Base-by-base conservation (phyloP, 2,888 invertebrate species). In the Elegia similella region DNA sequence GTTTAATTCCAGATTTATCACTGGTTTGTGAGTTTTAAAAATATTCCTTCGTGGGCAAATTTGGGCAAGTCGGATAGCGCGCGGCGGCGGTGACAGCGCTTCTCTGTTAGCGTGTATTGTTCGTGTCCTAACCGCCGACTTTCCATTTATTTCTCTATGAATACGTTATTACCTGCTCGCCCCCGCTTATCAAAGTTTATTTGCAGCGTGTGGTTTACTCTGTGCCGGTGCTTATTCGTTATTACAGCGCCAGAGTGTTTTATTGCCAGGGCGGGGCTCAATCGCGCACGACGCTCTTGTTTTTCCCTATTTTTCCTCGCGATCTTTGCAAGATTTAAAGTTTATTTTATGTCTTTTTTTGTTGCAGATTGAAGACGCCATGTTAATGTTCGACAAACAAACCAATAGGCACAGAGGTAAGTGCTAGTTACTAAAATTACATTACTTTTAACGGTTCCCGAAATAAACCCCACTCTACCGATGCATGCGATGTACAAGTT, bases 331-430 rank as follows among this genome's bases (percentile, higher is more conserved):
- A 78, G 70, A 80, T 86, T 84, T 83, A 69, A 82, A 82, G 70
- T 83, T 84, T 80, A 86, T 78, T 78, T 76, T 78, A 75, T 85
- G 70, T 78, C 65, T 84, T 79, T 90, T n/a, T 75, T 92, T 92
- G 88, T 97, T 97, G 64, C 96, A 98, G 98, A 98, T 99, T 88
- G 98, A 99, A 92, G 99, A 99, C 90, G 99, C 99, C 78, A 99
- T 99, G 99, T 95, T 99, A 88, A 99, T 99, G 99, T 99, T 99
- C 93, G 99, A 99, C 93, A 99, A 99, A 95, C 98, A 99, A 92
- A 99, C 99, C 86, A 99, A 99, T 94, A 96, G 99, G 93, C 99
- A 99, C 94, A 96, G 99, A 97, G 97, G 97, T 97, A 91, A 95
- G 95, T 93, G 60, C 32, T 66, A 64, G 61, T 62, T 61, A 60